Conservation (phyloP, 2,888 invertebrate species). For the Hydriomena furcata region DNA sequence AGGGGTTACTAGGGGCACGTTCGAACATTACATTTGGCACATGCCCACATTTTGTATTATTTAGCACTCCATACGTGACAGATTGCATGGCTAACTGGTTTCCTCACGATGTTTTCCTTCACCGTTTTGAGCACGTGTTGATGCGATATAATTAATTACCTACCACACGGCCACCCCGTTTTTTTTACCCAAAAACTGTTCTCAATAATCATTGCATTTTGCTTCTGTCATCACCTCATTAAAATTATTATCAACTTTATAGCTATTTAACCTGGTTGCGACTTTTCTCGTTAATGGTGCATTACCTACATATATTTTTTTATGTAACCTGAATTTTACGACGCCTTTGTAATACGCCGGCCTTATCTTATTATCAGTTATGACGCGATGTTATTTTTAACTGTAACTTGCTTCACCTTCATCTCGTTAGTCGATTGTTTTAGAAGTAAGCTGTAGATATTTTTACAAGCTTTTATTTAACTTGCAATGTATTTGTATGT, state of each 20-base stretch:
- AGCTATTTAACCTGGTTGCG: constrained; percentile 20
- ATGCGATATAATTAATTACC: no score
- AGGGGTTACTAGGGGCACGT: no score
- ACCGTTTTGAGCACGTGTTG: no score
- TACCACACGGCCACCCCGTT: no score
- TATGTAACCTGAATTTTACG: constrained; percentile 51
- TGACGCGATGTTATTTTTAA: constrained; percentile 59
- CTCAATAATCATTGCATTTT: constrained; percentile 34
- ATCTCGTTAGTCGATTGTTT: constrained; percentile 7
- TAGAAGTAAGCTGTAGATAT: background rate
- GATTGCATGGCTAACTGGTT: no score
- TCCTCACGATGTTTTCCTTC: no score
- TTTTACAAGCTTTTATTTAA: no score
- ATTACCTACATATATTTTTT: constrained; percentile 43
- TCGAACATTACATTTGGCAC: no score
- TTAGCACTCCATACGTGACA: no score
- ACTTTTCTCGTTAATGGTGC: constrained; percentile 20
- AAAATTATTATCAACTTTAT: constrained; percentile 15
- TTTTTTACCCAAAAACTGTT: no score
- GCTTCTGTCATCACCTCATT: constrained; percentile 21
- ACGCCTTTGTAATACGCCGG: constrained; percentile 45
- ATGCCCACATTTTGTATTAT: no score
- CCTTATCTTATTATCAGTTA: constrained; percentile 58
- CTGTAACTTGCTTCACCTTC: constrained; percentile 35
- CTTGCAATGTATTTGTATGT: no score